phyloP scores from a whole-genome alignment of 2,797 vertebrate species.

The Psittacula echo region DNA sequence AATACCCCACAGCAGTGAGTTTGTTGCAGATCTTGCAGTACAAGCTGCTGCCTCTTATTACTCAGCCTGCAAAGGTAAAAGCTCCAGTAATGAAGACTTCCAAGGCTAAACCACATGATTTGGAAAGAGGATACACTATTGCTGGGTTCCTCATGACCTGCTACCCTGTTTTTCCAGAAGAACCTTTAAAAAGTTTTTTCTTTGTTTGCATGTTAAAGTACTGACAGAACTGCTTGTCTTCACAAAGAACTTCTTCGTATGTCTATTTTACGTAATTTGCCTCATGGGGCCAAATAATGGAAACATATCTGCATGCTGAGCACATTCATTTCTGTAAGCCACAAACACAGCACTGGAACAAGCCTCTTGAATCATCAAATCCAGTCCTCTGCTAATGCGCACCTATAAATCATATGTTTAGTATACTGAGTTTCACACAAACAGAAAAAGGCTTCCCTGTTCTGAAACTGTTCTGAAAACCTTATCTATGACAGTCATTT shows the following conservation, averaged over 20 bases:
- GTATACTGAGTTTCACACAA: neutral
- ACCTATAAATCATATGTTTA: neutral
- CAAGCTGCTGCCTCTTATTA: neutral
- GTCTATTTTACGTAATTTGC: neutral
- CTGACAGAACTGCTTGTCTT: neutral
- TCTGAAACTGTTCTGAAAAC: neutral
- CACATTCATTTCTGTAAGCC: neutral
- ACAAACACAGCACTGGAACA: neutral
- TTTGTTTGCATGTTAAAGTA: neutral
- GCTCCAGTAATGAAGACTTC: neutral
- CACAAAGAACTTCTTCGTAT: neutral
- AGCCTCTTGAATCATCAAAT: slow-evolving; percentile 24
- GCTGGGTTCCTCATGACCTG: neutral
- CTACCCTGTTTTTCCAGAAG: neutral
- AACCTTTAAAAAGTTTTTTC: neutral
- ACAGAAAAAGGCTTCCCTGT: neutral
- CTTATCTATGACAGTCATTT: neutral
- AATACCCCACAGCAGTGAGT: neutral
- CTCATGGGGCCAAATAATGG: neutral
- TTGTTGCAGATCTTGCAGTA: neutral
- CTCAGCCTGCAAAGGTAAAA: neutral
- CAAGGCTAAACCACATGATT: neutral
- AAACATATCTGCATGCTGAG: neutral
- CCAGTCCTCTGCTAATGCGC: neutral
- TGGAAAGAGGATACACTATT: neutral